Percentiles rank a stretch among this genome's conserved stretches.
phyloP scores from a whole-genome alignment of 2,113 vertebrate genomes.

The Python bivittatus region DNA sequence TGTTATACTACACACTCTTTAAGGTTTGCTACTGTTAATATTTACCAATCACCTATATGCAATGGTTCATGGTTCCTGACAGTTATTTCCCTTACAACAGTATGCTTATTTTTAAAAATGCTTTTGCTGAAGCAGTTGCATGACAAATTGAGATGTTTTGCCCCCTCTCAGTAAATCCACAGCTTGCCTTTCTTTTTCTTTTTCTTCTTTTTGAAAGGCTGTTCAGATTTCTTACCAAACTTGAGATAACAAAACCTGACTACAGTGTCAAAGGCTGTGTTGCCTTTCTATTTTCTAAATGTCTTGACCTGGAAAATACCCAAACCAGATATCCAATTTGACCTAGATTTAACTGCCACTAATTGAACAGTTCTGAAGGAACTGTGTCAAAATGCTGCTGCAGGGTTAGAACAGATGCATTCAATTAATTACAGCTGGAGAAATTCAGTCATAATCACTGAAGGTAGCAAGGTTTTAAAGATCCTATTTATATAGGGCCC shows the following conservation, averaged over 20 bases:
- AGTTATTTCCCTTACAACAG: constrained; percentile 53
- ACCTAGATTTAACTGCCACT: constrained; percentile 87
- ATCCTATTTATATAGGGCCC: neutral
- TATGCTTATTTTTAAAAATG: neutral
- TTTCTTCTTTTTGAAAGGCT: constrained; percentile 12
- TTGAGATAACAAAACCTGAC: neutral
- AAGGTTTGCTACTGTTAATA: neutral
- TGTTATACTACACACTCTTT: constrained; percentile 20
- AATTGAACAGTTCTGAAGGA: constrained; percentile 91
- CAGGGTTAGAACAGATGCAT: constrained; percentile 85
- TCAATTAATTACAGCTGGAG: constrained; percentile 85
- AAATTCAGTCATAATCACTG: constrained; percentile 51
- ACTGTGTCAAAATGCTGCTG: constrained; percentile 86
- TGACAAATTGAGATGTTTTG: neutral
- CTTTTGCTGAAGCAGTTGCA: constrained; percentile 36
- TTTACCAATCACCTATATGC: constrained; percentile 48
- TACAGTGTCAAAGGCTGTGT: constrained; percentile 30
- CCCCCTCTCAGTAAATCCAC: neutral
- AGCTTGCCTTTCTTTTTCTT: constrained; percentile 20
- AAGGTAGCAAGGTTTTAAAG: constrained; percentile 49
- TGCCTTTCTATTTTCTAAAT: constrained; percentile 46
- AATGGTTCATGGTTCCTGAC: constrained; percentile 30
- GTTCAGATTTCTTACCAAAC: constrained; percentile 7
- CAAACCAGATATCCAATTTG: constrained; percentile 60
- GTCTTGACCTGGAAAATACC: constrained; percentile 77